phyloP scores from a whole-genome alignment of 1,140 invertebrate genomes.

The Acromyrmex charruanus region DNA sequence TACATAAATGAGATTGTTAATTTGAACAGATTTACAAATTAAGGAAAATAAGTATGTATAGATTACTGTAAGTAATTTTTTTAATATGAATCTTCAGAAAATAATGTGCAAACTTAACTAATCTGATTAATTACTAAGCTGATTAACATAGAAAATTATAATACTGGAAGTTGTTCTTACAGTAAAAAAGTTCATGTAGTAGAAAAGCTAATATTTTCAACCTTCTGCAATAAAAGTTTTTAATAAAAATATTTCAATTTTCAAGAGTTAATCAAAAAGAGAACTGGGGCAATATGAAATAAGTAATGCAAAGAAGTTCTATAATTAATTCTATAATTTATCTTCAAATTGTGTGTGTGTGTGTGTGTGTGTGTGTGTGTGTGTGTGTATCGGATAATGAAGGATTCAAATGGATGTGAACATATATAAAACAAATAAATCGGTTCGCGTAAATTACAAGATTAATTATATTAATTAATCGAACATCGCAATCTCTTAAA shows the following conservation, averaged over 20 bases:
- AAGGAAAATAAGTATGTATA: neutral
- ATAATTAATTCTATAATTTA: neutral
- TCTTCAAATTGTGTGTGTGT: neutral
- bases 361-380: too few species aligned
- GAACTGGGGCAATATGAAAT: neutral
- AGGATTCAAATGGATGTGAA: neutral
- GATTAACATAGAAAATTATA: neutral
- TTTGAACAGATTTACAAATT: neutral
- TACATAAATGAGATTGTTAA: neutral
- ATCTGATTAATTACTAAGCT: neutral
- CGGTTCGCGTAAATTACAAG: neutral
- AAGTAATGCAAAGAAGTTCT: neutral
- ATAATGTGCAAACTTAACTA: neutral
- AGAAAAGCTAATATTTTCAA: neutral
- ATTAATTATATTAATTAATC: constrained; percentile 12
- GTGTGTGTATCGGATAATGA: neutral
- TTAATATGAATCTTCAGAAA: constrained; percentile 1
- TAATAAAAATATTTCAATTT: neutral
- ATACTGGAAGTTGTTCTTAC: neutral
- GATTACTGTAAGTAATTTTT: too few species aligned
- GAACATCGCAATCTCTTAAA: neutral
- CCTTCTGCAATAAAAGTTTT: neutral
- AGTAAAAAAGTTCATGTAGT: neutral
- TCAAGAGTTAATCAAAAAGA: too few species aligned
- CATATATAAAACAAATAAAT: neutral